phyloP scores from a whole-genome alignment of 2,888 invertebrate genomes.

The Hedya salicella region DNA sequence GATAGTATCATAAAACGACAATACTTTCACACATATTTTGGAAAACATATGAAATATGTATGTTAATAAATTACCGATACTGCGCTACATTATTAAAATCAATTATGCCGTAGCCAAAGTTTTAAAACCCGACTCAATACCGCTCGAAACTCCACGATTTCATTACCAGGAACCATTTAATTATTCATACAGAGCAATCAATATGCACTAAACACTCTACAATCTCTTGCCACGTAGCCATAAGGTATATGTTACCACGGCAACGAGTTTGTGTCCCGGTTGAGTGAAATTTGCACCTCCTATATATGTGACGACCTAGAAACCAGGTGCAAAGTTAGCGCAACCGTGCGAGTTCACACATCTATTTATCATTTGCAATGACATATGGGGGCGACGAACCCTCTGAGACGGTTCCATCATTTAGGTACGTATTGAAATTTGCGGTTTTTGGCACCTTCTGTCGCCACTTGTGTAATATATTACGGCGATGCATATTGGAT shows the following conservation, averaged over 20 bases:
- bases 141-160: slow-evolving; percentile 13
- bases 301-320: neutral
- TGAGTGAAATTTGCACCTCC: neutral
- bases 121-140: neutral
- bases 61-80: neutral
- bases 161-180: slow-evolving; percentile 37
- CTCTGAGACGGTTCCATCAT: slow-evolving; percentile 63
- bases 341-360: slow-evolving; percentile 18
- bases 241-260: slow-evolving; percentile 11
- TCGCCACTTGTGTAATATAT: slow-evolving; percentile 43
- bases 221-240: slow-evolving; percentile 2
- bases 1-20: no score
- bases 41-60: neutral
- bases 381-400: slow-evolving; percentile 61
- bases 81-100: slow-evolving; percentile 5
- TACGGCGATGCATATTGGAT: slow-evolving; percentile 21
- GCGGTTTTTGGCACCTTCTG: slow-evolving; percentile 52
- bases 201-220: slow-evolving; percentile 45
- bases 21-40: no score
- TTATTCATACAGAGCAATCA: slow-evolving; percentile 46
- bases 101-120: neutral
- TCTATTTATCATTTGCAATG: slow-evolving; percentile 52
- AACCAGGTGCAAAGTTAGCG: neutral
- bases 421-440: slow-evolving; percentile 56
- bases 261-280: neutral